Evolutionary conservation across 2,797 vertebrate species (phyloP), one percentile per base, ranked within the genome.

Genomic region (Hippoglossus hippoglossus): DNA sequence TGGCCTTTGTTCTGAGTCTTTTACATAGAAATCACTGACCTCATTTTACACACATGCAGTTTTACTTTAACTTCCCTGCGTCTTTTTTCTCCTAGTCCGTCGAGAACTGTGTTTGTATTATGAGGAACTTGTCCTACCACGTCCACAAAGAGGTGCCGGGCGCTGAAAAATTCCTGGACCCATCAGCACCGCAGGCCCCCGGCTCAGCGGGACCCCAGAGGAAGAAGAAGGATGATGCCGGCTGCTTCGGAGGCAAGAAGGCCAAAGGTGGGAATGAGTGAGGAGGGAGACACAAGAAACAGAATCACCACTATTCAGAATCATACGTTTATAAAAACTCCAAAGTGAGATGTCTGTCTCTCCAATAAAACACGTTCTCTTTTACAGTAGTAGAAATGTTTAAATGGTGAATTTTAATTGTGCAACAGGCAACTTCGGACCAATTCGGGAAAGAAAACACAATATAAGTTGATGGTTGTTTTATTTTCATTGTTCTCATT

Each of bases 141-240:
- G 98, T 99, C 75, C 98, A 99, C 92, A 98, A 97, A 93, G 98
- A 99, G 89, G 95, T 99, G n/a, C 98, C 98, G 0, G 98, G 98
- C 31, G 97, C 97, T 0, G 98, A 99, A 73, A 95, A 94, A 84
- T 99, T 96, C 90, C 96, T 95, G 81, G 98, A 99, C 52, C 91
- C 95, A 0, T 96, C 96, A 13, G 84, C 85, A 0, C 89, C 83
- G 1, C 96, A 95, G 87, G 93, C 86, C 0, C 86, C 95, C 0
- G 90, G 95, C 52, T 94, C 91, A 1, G 90, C 94, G 2, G 95
- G 95, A 12, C 90, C 94, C 7, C 98, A 98, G 87, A 96, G 96
- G 86, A 98, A 98, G 92, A 99, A 97, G 89, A 97, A 97, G 83
- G 98, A 99, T 0, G 98, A 99, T 0, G 96, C 97, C 0, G 96